A percentile compares a stretch with the other conserved stretches of the same genome.
phyloP scores from a whole-genome alignment of 2,888 invertebrate species.

The Eubasilissa splendida region DNA sequence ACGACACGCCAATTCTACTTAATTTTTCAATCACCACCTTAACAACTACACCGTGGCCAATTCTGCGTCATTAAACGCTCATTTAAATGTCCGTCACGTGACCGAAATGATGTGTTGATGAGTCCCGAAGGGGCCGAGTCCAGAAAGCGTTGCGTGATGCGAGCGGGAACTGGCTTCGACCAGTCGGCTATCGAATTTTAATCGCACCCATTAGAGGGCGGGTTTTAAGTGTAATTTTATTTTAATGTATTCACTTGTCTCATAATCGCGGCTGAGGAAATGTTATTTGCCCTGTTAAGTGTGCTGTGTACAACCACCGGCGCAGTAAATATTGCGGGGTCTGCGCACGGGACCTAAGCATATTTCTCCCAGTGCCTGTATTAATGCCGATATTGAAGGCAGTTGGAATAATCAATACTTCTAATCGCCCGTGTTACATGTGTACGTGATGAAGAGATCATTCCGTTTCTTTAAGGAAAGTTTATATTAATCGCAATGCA shows the following conservation, averaged over 20 bases:
- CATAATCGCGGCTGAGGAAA: slow-evolving; percentile 54
- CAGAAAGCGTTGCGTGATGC: slow-evolving; percentile 46
- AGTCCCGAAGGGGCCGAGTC: slow-evolving; percentile 22
- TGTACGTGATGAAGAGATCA: too few species aligned
- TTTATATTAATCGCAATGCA: too few species aligned
- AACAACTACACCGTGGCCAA: slow-evolving; percentile 4
- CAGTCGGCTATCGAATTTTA: slow-evolving; percentile 55
- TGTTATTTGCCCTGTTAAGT: slow-evolving; percentile 52
- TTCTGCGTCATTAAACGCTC: slow-evolving; percentile 10
- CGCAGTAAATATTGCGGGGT: slow-evolving; percentile 26
- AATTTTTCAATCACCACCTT: slow-evolving; percentile 17
- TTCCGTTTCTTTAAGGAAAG: too few species aligned
- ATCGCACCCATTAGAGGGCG: slow-evolving; percentile 57
- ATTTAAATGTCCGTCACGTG: slow-evolving; percentile 15
- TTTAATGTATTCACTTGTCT: slow-evolving; percentile 58
- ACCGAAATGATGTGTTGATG: slow-evolving; percentile 38
- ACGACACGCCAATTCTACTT: slow-evolving; percentile 3
- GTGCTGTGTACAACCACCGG: slow-evolving; percentile 38
- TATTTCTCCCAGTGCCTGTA: too few species aligned
- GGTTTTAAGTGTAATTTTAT: slow-evolving; percentile 58
- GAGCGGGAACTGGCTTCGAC: slow-evolving; percentile 21
- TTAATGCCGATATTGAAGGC: too few species aligned
- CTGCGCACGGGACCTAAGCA: too few species aligned
- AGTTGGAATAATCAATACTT: too few species aligned
- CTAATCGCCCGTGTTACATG: too few species aligned